Evolutionary conservation across 2,113 vertebrate species (phyloP).

Genomic region (Plotosus lineatus): DNA sequence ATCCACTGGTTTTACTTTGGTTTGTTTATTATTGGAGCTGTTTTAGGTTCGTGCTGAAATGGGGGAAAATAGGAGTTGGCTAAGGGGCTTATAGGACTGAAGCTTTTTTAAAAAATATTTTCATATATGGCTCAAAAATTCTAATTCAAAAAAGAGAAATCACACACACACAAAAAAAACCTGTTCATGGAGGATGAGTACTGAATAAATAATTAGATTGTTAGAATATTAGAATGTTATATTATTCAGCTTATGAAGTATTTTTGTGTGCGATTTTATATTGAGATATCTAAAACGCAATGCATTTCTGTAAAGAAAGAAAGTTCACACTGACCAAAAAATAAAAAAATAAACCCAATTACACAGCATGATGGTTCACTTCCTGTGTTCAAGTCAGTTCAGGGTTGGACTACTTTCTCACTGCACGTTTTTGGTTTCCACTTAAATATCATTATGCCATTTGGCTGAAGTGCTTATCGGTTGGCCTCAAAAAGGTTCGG

Average conservation of each 20-base stretch:
- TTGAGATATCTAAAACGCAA: too few relatives aligned
- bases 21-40: neutral
- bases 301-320: neutral
- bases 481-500: too few relatives aligned
- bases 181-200: neutral
- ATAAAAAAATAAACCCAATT: too few relatives aligned
- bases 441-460: neutral
- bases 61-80: neutral
- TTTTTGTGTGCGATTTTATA: too few relatives aligned
- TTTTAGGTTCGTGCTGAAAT: neutral
- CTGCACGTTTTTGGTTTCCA: neutral
- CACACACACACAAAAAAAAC: neutral
- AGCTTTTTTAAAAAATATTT: neutral
- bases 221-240: too few relatives aligned
- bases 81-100: neutral
- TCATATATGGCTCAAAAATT: neutral
- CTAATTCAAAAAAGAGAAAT: neutral
- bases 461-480: too few relatives aligned
- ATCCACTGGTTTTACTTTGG: neutral
- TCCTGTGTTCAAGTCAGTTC: neutral
- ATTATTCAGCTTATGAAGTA: too few relatives aligned
- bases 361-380: neutral
- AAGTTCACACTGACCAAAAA: neutral
- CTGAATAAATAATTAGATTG: neutral
- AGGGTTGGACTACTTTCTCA: neutral